Percentiles rank a stretch among this genome's conserved stretches.
Conservation (phyloP, 92 coral and sea anemone genomes). For the Umimayanthus kanabou region DNA sequence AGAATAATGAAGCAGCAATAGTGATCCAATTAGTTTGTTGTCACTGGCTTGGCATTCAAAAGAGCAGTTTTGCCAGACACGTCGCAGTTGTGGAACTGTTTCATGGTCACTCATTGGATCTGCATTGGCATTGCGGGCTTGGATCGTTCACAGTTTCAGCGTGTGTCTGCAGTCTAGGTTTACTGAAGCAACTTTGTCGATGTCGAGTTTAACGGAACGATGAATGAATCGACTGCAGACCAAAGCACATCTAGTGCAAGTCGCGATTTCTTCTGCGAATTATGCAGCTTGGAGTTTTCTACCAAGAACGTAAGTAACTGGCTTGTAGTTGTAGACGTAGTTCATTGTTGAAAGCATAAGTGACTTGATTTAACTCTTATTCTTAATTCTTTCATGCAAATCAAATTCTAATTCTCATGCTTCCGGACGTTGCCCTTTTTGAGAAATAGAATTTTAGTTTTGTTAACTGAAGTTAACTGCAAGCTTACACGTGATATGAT, state of each 20-base stretch:
- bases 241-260: constrained; percentile 35
- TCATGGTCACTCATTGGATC: neutral
- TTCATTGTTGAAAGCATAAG: neutral
- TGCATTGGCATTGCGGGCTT: too few relatives aligned
- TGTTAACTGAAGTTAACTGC: neutral
- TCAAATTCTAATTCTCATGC: neutral
- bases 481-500: neutral
- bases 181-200: neutral
- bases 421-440: neutral
- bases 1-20: neutral
- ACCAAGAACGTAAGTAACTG: constrained; percentile 61
- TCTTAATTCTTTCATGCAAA: neutral
- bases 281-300: constrained; percentile 83
- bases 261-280: constrained; percentile 67
- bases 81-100: neutral
- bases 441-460: neutral
- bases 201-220: constrained; percentile 15
- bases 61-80: neutral
- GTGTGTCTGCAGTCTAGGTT: neutral
- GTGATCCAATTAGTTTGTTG: neutral
- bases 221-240: constrained; percentile 30
- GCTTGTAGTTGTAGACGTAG: neutral
- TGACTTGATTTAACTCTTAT: neutral
- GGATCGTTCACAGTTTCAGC: neutral
- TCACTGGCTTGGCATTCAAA: neutral